Evolutionary conservation across 2,888 invertebrate genomes (phyloP), one percentile per base, ranked within the genome.

Genomic region (Actias luna): DNA sequence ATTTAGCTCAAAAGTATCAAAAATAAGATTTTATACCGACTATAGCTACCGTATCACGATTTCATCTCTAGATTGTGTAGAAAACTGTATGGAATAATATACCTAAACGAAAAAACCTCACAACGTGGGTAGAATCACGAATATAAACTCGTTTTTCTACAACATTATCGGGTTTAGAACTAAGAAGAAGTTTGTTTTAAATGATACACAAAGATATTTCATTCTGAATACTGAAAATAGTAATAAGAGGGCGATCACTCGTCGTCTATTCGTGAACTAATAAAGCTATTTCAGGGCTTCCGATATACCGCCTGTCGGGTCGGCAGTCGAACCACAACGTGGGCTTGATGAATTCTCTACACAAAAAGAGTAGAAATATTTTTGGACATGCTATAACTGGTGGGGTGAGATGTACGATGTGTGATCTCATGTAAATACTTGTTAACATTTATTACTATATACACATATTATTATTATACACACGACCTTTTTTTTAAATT

Each of bases 181-280:
- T n/a, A n/a, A n/a, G n/a, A n/a, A n/a, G n/a, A n/a, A n/a, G 25
- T 46, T 70, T 70, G 69, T 72, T 74, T 75, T 72, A 69, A 75
- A 71, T 70, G 68, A 62, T 64, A 70, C 70, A 71, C 29, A 69
- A 70, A 71, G 18, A 78, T 80, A 79, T 79, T 81, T 80, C 74
- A 70, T 78, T 82, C 83, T 78, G 79, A 75, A 79, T 77, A 83
- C 84, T 83, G 79, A 80, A 86, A 87, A 86, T 87, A 88, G 85
- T 81, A 75, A 75, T 78, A 82, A 78, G 87, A 87, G 89, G 89
- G 88, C 88, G 87, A 86, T 88, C 85, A 84, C 87, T 84, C 83
- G 75, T 69, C 72, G 76, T 85, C 87, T 89, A 88, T 89, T 88
- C 82, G 81, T 85, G 83, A 82, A 84, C 84, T 83, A 84, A 84